These are phyloP conservation scores for Stenichneumon culpator DNA, from an alignment of 2,888 invertebrate genomes.

Conservation along the genomic window DNA sequence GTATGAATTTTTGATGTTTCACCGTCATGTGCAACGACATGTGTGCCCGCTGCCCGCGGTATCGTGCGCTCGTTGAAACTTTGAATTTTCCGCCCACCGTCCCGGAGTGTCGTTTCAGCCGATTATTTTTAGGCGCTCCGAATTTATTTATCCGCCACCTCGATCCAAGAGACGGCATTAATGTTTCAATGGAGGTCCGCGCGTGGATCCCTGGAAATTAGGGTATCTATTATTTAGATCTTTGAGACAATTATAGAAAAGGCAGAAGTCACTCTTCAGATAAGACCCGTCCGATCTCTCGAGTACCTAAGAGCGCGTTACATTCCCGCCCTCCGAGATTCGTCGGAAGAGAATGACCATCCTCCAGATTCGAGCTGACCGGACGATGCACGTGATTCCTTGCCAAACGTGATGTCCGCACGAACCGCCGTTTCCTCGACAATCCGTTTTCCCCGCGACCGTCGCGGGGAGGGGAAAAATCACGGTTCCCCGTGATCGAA, in stretches of 20 bases:
- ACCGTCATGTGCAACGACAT: constrained; percentile 38
- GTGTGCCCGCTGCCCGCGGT: not conserved
- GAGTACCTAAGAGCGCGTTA: not conserved
- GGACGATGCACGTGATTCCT: constrained; percentile 50
- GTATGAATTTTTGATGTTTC: constrained; percentile 66
- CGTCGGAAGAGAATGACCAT: not conserved
- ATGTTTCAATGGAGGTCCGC: no score
- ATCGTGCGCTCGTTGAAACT: not conserved
- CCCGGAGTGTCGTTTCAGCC: not conserved
- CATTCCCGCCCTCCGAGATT: not conserved
- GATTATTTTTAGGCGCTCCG: not conserved
- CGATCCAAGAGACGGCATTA: no score
- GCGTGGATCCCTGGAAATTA: not conserved
- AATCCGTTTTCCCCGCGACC: constrained; percentile 20
- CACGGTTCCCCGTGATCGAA: constrained; percentile 36
- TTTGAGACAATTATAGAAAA: not conserved
- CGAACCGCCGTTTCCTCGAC: constrained; percentile 23
- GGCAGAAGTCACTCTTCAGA: not conserved
- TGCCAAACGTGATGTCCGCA: constrained; percentile 36
- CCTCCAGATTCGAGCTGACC: constrained; percentile 24
- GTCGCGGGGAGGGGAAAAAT: constrained; percentile 45
- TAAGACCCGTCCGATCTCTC: not conserved
- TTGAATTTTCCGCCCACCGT: not conserved
- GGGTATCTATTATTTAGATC: not conserved
- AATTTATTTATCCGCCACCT: not conserved